A percentile compares a stretch with the other conserved stretches of the same genome.
These are phyloP conservation scores for Dendrolimus houi DNA, from an alignment of 2,888 invertebrate genomes.

Conservation along the genomic window DNA sequence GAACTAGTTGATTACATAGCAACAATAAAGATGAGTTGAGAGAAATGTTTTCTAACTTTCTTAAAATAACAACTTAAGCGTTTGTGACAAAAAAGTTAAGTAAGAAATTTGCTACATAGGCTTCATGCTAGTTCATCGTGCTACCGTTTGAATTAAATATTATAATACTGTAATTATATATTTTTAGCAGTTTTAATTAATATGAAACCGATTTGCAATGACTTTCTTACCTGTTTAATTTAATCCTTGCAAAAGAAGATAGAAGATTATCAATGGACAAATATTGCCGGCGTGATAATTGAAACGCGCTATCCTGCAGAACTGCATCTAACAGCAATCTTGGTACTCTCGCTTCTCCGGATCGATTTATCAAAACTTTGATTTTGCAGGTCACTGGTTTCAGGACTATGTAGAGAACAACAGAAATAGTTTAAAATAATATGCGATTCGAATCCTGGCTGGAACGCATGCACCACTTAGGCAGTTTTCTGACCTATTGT, in stretches of 20 bases:
- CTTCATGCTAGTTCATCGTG: no score
- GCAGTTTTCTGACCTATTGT: no score
- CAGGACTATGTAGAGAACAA: slow-evolving; percentile 74
- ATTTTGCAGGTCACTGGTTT: slow-evolving; percentile 87
- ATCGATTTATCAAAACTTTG: slow-evolving; percentile 84
- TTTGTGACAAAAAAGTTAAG: no score
- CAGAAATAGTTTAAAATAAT: neutral
- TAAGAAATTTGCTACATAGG: no score
- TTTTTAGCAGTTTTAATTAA: no score
- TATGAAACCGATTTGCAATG: no score
- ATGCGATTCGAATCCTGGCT: no score
- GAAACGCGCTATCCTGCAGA: slow-evolving; percentile 84
- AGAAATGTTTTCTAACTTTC: no score
- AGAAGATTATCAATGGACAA: slow-evolving; percentile 75
- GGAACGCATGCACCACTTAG: no score
- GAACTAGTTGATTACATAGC: neutral
- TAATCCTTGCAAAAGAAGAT: slow-evolving; percentile 79
- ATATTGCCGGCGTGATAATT: slow-evolving; percentile 84
- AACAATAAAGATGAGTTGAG: neutral
- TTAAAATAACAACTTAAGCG: no score
- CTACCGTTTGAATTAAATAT: no score
- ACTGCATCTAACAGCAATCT: slow-evolving; percentile 80
- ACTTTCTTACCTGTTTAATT: slow-evolving; percentile 76
- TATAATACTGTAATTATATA: no score
- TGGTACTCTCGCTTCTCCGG: slow-evolving; percentile 78